These are phyloP conservation scores for Drosophila suzukii DNA, from an alignment of 1,140 invertebrate genomes.

Conservation along the genomic window DNA sequence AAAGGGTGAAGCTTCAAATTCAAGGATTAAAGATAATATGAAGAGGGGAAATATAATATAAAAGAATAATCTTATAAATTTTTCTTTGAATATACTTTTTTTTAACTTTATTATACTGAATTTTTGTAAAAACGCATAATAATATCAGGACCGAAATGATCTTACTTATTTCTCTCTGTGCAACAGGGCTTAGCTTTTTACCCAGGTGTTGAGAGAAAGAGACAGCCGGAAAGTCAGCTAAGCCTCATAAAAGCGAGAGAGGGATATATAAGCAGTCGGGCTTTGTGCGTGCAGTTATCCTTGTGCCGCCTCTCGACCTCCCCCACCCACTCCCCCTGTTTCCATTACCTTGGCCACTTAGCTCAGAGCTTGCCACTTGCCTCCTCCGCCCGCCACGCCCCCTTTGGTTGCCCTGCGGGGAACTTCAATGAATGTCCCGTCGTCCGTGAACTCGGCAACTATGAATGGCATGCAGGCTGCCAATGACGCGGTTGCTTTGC, in stretches of 20 bases:
- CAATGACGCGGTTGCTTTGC: slow-evolving; percentile 62
- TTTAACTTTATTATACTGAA: too few relatives aligned
- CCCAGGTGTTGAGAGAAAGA: background rate
- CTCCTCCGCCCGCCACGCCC: background rate
- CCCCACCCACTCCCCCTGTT: background rate
- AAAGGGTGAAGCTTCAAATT: too few relatives aligned
- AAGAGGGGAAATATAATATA: too few relatives aligned
- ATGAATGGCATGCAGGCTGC: slow-evolving; percentile 50
- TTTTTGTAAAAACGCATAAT: background rate
- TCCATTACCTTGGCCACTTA: slow-evolving; percentile 28
- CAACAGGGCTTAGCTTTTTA: slow-evolving; percentile 3
- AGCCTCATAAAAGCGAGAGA: background rate
- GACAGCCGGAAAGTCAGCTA: background rate
- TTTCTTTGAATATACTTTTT: too few relatives aligned
- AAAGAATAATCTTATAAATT: too few relatives aligned
- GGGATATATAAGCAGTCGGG: slow-evolving; percentile 8
- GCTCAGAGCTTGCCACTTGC: slow-evolving; percentile 47
- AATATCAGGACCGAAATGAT: background rate
- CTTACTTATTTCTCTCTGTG: background rate
- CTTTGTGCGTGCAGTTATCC: slow-evolving; percentile 21
- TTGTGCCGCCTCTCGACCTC: background rate
- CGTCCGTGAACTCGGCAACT: slow-evolving; percentile 71
- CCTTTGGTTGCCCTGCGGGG: slow-evolving; percentile 30
- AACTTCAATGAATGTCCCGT: slow-evolving; percentile 72
- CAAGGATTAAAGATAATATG: too few relatives aligned